A percentile compares a stretch with the other conserved stretches of the same genome.
Conservation (phyloP, 2,113 vertebrate species). For the Ailuropoda melanoleuca region DNA sequence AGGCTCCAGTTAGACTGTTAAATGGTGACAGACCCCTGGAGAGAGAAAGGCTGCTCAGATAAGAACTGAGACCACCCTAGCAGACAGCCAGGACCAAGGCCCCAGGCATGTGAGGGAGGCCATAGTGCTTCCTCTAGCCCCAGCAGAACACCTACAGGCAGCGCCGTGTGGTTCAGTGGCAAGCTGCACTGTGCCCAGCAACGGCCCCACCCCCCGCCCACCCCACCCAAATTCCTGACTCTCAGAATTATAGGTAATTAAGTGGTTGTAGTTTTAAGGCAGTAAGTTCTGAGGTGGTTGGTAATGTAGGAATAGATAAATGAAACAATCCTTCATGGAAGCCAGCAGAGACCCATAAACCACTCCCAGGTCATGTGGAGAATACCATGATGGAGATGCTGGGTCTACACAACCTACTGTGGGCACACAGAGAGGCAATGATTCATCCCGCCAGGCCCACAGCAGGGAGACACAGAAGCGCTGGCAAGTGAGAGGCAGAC, state of each 20-base stretch:
- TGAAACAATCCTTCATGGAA: not conserved
- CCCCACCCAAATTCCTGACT: not conserved
- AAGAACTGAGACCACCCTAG: not conserved
- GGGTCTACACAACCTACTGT: not conserved
- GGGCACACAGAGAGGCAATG: not conserved
- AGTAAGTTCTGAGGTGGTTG: not conserved
- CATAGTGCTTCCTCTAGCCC: not conserved
- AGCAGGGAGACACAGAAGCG: not conserved
- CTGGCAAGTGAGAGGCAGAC: not conserved
- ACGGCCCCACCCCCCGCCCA: not conserved
- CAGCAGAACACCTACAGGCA: not conserved
- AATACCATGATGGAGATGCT: not conserved
- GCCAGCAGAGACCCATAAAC: not conserved
- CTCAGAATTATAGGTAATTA: not conserved
- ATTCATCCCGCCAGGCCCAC: not conserved
- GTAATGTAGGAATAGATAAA: not conserved
- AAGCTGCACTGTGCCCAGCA: not conserved
- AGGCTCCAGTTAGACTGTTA: not conserved
- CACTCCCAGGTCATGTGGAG: not conserved
- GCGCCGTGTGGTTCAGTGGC: not conserved
- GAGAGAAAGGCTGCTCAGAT: not conserved
- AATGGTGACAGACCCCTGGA: not conserved
- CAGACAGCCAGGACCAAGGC: not conserved
- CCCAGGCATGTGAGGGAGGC: not conserved
- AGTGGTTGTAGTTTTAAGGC: not conserved